These are phyloP conservation scores for Venustaconcha ellipsiformis DNA, from an alignment of 1,140 invertebrate species.

Conservation along the genomic window DNA sequence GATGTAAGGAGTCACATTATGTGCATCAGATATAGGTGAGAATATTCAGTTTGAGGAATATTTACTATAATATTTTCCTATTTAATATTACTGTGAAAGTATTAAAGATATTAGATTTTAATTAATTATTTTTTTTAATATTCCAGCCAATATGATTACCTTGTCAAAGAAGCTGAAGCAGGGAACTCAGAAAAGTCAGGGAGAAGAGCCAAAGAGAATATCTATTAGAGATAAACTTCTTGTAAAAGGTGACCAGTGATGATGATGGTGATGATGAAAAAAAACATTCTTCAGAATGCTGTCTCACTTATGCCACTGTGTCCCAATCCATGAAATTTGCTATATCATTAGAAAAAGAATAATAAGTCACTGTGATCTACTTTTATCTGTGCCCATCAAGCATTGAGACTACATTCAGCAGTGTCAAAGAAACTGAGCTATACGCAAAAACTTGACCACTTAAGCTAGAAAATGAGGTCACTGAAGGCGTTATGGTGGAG, in stretches of 20 bases:
- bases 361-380: neutral
- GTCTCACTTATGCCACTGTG: neutral
- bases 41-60: too few species aligned
- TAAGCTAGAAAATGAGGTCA: too few species aligned
- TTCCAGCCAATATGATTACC: slow-evolving; percentile 77
- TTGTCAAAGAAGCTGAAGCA: slow-evolving; percentile 84
- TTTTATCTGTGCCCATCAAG: neutral
- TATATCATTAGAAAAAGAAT: neutral
- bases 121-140: too few species aligned
- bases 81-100: too few species aligned
- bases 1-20: too few species aligned
- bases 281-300: neutral
- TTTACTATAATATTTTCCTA: too few species aligned
- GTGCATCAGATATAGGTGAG: too few species aligned
- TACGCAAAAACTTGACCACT: too few species aligned
- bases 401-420: too few species aligned
- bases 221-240: slow-evolving; percentile 88
- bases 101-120: too few species aligned
- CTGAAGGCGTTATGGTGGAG: too few species aligned
- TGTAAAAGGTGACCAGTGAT: slow-evolving; percentile 76
- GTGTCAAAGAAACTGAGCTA: too few species aligned
- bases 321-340: neutral
- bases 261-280: neutral
- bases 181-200: slow-evolving; percentile 61
- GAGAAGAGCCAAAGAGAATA: slow-evolving; percentile 70